Conservation (phyloP, 2,797 vertebrate genomes). For the Eutrigla gurnardus region DNA sequence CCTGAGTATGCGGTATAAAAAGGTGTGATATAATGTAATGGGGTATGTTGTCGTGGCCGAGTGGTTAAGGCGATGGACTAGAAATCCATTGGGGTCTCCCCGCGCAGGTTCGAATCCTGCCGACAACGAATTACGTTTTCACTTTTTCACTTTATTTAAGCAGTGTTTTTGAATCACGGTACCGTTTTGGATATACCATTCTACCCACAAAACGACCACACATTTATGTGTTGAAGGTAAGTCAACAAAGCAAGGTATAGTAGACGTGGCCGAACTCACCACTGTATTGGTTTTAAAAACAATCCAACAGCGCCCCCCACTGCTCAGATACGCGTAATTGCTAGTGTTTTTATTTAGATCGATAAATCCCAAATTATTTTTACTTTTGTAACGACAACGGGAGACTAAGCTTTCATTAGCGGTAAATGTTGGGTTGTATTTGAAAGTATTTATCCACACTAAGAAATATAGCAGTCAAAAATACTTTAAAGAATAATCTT, state of each 20-base stretch:
- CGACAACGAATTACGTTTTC: conserved; percentile 48
- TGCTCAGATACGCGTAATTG: fast-evolving
- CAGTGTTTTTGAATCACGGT: neutral
- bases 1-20: too few species aligned
- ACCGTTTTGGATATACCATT: neutral
- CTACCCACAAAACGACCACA: fast-evolving
- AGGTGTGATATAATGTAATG: too few species aligned
- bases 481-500: neutral
- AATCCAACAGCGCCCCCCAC: conserved; percentile 12
- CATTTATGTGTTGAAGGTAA: too few species aligned
- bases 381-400: neutral
- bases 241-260: too few species aligned
- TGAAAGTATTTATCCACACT: neutral
- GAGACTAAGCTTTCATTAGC: neutral
- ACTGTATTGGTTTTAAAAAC: neutral
- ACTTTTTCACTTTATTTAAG: too few species aligned
- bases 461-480: too few species aligned
- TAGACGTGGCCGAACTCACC: neutral
- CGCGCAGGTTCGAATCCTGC: conserved; percentile 83
- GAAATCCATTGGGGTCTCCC: conserved; percentile 85
- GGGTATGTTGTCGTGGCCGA: conserved; percentile 76
- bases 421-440: neutral
- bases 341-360: neutral
- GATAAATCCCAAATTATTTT: neutral
- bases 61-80: conserved; percentile 85